These are phyloP conservation scores for Camelus bactrianus DNA, from an alignment of 2,113 vertebrate species.

Conservation along the genomic window DNA sequence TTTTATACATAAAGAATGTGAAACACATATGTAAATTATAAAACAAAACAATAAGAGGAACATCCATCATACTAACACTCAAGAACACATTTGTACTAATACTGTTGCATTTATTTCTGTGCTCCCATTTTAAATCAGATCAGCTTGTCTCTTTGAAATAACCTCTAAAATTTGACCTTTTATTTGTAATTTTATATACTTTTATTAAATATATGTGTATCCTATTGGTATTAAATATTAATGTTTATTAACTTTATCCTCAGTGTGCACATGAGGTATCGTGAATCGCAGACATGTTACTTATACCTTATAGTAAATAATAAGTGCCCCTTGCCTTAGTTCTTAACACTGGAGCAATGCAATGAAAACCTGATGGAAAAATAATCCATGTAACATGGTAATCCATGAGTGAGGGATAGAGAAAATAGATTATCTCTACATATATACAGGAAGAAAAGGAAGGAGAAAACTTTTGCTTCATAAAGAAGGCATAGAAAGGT, in stretches of 20 bases:
- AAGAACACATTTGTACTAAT: background rate
- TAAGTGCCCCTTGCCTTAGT: background rate
- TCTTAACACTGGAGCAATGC: background rate
- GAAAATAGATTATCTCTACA: background rate
- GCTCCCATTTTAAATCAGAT: background rate
- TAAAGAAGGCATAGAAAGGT: background rate
- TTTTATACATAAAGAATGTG: background rate
- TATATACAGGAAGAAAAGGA: background rate
- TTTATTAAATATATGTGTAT: background rate
- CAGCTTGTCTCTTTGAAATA: background rate
- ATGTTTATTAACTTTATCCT: background rate
- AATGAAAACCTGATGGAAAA: background rate
- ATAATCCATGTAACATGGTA: background rate
- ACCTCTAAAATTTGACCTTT: background rate
- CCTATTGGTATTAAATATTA: background rate
- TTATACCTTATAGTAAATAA: background rate
- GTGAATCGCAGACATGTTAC: background rate
- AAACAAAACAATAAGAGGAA: background rate
- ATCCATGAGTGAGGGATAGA: background rate
- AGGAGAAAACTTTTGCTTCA: background rate
- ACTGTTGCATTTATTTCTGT: background rate
- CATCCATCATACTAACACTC: background rate
- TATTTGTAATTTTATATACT: background rate
- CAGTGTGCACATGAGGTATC: background rate
- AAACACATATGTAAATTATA: background rate